phyloP scores from a whole-genome alignment of 2,888 invertebrate species.

The Philaethria dido region DNA sequence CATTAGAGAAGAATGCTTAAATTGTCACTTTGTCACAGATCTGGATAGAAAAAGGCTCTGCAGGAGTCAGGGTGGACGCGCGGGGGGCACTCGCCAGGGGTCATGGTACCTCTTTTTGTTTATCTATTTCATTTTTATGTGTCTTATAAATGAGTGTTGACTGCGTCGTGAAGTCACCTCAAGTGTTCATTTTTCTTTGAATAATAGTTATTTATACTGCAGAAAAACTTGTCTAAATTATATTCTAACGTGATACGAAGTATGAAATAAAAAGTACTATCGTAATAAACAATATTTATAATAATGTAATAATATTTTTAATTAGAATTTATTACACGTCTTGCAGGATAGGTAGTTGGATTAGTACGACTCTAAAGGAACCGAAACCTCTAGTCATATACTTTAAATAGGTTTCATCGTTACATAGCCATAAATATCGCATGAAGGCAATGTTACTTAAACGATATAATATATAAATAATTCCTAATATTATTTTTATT shows the following conservation, averaged over 20 bases:
- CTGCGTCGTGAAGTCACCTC: neutral
- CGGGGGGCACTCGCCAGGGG: slow-evolving; percentile 54
- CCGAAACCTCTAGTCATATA: no score
- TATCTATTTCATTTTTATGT: slow-evolving; percentile 46
- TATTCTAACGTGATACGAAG: neutral
- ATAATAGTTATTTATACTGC: neutral
- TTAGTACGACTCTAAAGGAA: no score
- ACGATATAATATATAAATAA: neutral
- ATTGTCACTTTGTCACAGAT: slow-evolving; percentile 78
- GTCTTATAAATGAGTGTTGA: slow-evolving; percentile 47
- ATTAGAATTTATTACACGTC: no score
- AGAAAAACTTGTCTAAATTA: neutral
- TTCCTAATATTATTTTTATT: slow-evolving; percentile 13
- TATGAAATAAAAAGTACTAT: neutral
- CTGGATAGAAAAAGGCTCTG: slow-evolving; percentile 57
- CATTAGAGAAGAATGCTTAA: slow-evolving; percentile 79
- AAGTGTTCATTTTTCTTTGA: neutral
- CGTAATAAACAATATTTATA: no score
- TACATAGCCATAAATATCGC: neutral
- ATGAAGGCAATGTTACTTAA: neutral
- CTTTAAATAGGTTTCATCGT: neutral
- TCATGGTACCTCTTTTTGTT: slow-evolving; percentile 42
- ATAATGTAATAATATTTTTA: no score
- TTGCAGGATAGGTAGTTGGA: no score
- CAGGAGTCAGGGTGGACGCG: slow-evolving; percentile 57